phyloP scores from a whole-genome alignment of 2,113 vertebrate species.

The Toxotes chatareus region DNA sequence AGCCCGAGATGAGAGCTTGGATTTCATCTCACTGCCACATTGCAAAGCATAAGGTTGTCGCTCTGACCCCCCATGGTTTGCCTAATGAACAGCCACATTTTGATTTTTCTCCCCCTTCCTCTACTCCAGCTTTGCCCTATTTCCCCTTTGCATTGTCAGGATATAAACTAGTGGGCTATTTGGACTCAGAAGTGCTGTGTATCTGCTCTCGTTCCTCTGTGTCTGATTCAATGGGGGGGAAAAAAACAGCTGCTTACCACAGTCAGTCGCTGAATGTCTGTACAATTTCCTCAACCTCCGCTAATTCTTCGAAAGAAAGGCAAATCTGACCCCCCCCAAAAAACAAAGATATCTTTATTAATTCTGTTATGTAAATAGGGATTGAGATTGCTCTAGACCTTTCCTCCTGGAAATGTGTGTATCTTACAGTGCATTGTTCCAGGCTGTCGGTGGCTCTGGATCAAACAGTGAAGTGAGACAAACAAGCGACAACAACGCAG shows the following conservation, averaged over 20 bases:
- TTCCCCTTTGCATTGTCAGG: not conserved
- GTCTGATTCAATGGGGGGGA: constrained; percentile 48
- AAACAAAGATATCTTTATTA: not conserved
- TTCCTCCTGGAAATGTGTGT: constrained; percentile 55
- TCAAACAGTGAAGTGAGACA: constrained; percentile 74
- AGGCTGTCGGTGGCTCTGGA: constrained; percentile 60
- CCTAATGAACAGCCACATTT: constrained; percentile 41
- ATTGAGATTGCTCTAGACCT: constrained; percentile 14
- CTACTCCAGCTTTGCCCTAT: not conserved
- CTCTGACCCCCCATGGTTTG: constrained; percentile 49
- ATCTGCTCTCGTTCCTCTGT: constrained; percentile 11
- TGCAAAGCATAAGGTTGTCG: constrained; percentile 61
- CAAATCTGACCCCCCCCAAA: not conserved
- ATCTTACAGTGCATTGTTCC: constrained; percentile 72
- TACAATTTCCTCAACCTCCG: constrained; percentile 10
- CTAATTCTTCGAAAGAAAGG: constrained; percentile 44
- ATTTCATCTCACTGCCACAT: constrained; percentile 67
- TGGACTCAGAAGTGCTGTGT: constrained; percentile 17
- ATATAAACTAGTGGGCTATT: not conserved
- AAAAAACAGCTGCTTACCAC: constrained; percentile 29
- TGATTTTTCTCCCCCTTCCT: not conserved
- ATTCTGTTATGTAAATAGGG: not conserved
- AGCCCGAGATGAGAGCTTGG: constrained; percentile 45
- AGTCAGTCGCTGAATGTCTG: constrained; percentile 20
- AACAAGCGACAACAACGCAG: constrained; percentile 73